phyloP scores from a whole-genome alignment of 2,797 vertebrate species.

The Astyanax mexicanus region DNA sequence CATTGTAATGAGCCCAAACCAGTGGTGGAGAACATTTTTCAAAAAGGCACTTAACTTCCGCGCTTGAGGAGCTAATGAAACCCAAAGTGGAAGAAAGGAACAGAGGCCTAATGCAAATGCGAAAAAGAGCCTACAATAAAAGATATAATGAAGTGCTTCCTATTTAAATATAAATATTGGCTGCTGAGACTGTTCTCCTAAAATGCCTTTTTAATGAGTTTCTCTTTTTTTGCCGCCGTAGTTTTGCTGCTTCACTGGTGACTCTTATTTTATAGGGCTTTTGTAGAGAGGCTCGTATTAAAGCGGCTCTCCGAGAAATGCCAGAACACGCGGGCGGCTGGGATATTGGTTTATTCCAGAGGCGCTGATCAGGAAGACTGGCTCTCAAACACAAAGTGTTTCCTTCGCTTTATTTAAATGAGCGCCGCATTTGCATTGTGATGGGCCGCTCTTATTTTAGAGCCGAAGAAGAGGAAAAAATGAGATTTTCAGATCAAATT shows the following conservation, averaged over 20 bases:
- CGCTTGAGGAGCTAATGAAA: conserved; percentile 97
- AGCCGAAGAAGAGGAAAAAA: conserved; percentile 91
- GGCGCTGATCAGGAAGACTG: conserved; percentile 99
- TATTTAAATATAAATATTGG: conserved; percentile 99
- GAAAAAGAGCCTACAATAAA: conserved; percentile 98
- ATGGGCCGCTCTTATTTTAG: conserved; percentile 99
- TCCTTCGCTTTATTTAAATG: conserved; percentile 99
- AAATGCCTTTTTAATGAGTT: conserved; percentile 99
- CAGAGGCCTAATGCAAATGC: conserved; percentile 98
- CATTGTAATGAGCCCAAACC: conserved; percentile 79
- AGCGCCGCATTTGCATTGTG: conserved; percentile 99
- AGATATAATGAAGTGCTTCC: conserved; percentile 99
- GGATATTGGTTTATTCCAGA: conserved; percentile 99
- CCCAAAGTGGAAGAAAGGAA: conserved; percentile 98
- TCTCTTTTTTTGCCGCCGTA: conserved; percentile 86
- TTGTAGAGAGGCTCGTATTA: conserved; percentile 90
- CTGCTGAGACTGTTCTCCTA: conserved; percentile 98
- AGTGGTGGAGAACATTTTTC: conserved; percentile 84
- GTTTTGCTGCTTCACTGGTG: conserved; percentile 99
- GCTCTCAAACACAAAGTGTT: conserved; percentile 99
- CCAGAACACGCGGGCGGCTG: conserved; percentile 97
- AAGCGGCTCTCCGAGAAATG: conserved; percentile 94
- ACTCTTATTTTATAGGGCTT: conserved; percentile 96
- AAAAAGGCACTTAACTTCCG: conserved; percentile 84
- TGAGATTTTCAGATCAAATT: conserved; percentile 99